Percentiles rank a stretch among this genome's conserved stretches.
Evolutionary conservation across 2,888 invertebrate genomes (phyloP).

Genomic region (Cryptocheilus praepositus): DNA sequence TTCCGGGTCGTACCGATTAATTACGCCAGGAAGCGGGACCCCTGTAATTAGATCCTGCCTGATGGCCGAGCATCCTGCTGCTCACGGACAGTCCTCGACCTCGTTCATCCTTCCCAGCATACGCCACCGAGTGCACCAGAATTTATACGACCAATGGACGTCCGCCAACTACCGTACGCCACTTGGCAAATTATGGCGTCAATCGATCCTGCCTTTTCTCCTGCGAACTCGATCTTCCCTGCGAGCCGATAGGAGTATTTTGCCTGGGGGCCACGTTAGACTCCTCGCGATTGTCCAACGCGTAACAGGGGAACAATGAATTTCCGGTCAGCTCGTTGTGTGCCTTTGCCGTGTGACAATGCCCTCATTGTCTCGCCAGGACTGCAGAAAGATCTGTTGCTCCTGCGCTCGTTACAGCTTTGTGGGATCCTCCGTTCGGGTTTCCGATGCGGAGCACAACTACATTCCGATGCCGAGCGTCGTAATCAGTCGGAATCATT

Average conservation of each 20-base stretch:
- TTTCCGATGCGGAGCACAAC: not conserved
- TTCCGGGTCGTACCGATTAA: constrained; percentile 57
- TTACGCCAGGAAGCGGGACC: constrained; percentile 50
- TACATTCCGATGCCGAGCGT: not conserved
- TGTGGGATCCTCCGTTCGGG: not conserved
- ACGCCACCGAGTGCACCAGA: not conserved
- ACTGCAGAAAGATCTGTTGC: constrained; percentile 48
- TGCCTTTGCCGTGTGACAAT: constrained; percentile 46
- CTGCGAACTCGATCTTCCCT: too few species aligned
- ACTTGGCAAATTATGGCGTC: too few species aligned
- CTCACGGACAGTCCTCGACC: constrained; percentile 29
- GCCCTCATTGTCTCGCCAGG: constrained; percentile 50
- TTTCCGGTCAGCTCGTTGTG: constrained; percentile 53
- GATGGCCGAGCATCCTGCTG: constrained; percentile 38
- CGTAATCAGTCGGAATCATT: constrained; percentile 10
- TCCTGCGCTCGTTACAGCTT: constrained; percentile 14
- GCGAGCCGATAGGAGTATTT: too few species aligned
- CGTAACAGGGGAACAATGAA: constrained; percentile 46
- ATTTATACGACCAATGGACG: too few species aligned
- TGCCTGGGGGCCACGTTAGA: too few species aligned
- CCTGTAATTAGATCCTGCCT: constrained; percentile 61
- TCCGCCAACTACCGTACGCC: too few species aligned
- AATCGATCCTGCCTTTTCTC: too few species aligned
- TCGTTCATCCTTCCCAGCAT: constrained; percentile 32
- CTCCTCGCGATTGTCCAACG: too few species aligned